Evolutionary conservation across 2,888 invertebrate species (phyloP).

Genomic region (Lasioglossum pauxillum): DNA sequence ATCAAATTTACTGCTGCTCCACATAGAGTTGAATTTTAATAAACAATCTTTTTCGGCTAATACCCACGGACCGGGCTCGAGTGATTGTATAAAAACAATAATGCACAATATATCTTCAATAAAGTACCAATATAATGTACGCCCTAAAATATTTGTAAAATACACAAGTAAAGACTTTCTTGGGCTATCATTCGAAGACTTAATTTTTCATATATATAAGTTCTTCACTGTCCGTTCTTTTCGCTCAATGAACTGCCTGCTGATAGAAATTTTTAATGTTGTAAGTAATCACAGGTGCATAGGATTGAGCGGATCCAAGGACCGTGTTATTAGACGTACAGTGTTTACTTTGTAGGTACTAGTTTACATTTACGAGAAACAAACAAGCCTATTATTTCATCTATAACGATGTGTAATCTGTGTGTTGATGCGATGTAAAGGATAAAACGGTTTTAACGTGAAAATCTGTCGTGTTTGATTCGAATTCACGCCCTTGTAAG

Average conservation of each 20-base stretch:
- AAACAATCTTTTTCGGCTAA: slow-evolving; percentile 52
- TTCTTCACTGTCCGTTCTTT: slow-evolving; percentile 23
- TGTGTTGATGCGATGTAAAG: slow-evolving; percentile 71
- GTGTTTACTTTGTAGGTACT: slow-evolving; percentile 77
- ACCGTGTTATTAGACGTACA: slow-evolving; percentile 71
- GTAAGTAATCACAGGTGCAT: slow-evolving; percentile 54
- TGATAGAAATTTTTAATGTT: slow-evolving; percentile 59
- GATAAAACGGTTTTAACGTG: slow-evolving; percentile 43
- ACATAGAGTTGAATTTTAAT: slow-evolving; percentile 52
- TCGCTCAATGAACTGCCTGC: slow-evolving; percentile 33
- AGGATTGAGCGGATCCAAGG: slow-evolving; percentile 67
- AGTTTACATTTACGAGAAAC: slow-evolving; percentile 72
- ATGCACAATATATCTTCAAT: slow-evolving; percentile 59
- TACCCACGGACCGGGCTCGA: slow-evolving; percentile 28
- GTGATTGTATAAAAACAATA: slow-evolving; percentile 54
- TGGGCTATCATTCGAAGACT: slow-evolving; percentile 59
- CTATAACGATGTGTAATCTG: slow-evolving; percentile 78
- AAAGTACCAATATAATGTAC: slow-evolving; percentile 32
- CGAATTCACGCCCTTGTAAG: slow-evolving; percentile 10
- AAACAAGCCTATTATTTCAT: slow-evolving; percentile 79
- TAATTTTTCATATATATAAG: slow-evolving; percentile 48
- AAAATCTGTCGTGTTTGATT: slow-evolving; percentile 70
- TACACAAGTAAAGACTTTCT: slow-evolving; percentile 54
- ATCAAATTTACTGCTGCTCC: slow-evolving; percentile 63
- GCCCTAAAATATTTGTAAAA: slow-evolving; percentile 42